A percentile compares a stretch with the other conserved stretches of the same genome.
Conservation (phyloP, 2,888 invertebrate species). For the Chrysolina oricalcia region DNA sequence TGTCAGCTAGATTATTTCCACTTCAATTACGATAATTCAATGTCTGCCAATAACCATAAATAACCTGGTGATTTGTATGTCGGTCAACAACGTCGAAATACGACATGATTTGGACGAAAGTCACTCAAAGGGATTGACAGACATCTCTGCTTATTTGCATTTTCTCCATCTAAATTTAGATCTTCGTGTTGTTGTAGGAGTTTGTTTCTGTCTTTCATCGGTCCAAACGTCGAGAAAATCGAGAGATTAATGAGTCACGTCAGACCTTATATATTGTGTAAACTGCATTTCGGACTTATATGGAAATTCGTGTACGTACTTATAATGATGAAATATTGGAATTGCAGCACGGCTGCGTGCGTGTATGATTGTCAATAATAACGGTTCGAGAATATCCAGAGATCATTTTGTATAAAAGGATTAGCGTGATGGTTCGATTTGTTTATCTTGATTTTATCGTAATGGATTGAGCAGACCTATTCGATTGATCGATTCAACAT, state of each 20-base stretch:
- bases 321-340: constrained; percentile 60
- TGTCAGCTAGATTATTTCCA: no score
- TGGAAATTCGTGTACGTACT: constrained; percentile 58
- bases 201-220: constrained; percentile 25
- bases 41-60: no score
- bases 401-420: constrained; percentile 17
- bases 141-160: background rate
- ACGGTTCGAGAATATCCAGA: constrained; percentile 2
- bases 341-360: constrained; percentile 49
- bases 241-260: constrained; percentile 59
- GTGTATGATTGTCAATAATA: constrained; percentile 13
- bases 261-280: constrained; percentile 57
- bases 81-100: no score
- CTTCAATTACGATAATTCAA: no score
- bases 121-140: background rate
- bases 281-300: constrained; percentile 61
- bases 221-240: constrained; percentile 51
- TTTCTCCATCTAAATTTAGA: constrained; percentile 38
- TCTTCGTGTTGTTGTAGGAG: constrained; percentile 39
- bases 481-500: background rate
- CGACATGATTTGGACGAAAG: background rate
- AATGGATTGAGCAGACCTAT: background rate
- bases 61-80: no score
- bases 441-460: background rate
- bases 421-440: constrained; percentile 5